Evolutionary conservation across 2,888 invertebrate genomes (phyloP).

Genomic region (Apomyelois bistriatella): DNA sequence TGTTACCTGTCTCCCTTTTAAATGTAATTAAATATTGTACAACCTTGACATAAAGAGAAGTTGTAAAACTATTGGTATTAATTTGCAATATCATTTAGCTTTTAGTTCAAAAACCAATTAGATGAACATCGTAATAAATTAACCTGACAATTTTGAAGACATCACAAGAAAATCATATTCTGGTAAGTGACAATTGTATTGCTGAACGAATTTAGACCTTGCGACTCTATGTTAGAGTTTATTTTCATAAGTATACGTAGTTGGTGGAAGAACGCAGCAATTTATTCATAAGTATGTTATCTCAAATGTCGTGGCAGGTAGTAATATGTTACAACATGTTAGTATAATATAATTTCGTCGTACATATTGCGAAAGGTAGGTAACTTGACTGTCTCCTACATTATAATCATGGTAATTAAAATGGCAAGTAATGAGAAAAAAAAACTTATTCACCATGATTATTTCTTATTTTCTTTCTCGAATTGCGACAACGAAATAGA

Average conservation of each 20-base stretch:
- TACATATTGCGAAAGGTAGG: conserved; percentile 7
- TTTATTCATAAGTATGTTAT: conserved; percentile 22
- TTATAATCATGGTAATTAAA: neutral
- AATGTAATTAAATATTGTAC: no score
- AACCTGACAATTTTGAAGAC: neutral
- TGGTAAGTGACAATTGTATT: neutral
- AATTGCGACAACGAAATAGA: no score
- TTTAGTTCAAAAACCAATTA: neutral
- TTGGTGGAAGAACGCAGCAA: conserved; percentile 6
- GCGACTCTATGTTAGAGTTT: neutral
- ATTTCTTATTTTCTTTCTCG: no score
- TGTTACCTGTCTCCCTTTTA: no score
- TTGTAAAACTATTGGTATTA: no score
- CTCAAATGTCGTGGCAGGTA: conserved; percentile 17
- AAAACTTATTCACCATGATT: no score
- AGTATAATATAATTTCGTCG: conserved; percentile 14
- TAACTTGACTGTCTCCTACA: conserved; percentile 9
- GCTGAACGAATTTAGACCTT: neutral
- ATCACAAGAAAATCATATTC: neutral
- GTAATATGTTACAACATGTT: conserved; percentile 20
- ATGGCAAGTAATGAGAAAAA: no score
- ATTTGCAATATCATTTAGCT: neutral
- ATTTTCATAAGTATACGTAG: neutral
- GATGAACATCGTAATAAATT: neutral
- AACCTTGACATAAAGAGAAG: no score